These are phyloP conservation scores for Boloria euphrosyne DNA, from an alignment of 2,888 invertebrate species.

Conservation along the genomic window DNA sequence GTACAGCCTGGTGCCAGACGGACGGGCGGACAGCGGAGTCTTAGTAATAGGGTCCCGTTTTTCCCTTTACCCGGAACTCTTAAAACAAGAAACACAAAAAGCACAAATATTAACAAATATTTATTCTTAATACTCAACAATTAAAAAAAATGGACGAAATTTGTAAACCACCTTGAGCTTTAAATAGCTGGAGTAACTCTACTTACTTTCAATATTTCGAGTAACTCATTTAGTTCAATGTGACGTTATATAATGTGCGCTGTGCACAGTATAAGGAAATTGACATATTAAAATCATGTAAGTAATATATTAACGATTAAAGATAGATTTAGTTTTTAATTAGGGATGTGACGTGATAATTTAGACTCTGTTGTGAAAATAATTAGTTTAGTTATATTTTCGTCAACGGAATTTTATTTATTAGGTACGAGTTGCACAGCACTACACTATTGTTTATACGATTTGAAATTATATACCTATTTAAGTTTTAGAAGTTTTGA, in stretches of 20 bases:
- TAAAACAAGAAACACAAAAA: too few species aligned
- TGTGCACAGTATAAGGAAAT: neutral
- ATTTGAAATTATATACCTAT: too few species aligned
- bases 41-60: too few species aligned
- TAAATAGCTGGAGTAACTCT: slow-evolving; percentile 29
- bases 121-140: too few species aligned
- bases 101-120: too few species aligned
- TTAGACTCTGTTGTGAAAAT: too few species aligned
- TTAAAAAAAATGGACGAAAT: neutral
- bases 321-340: neutral
- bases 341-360: neutral
- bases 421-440: too few species aligned
- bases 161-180: slow-evolving; percentile 35
- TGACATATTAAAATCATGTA: neutral
- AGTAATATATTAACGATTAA: neutral
- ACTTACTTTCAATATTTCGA: slow-evolving; percentile 23
- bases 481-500: too few species aligned
- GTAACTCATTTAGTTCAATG: slow-evolving; percentile 7
- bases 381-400: neutral
- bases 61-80: too few species aligned
- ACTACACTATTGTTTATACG: too few species aligned
- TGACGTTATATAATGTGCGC: slow-evolving; percentile 4
- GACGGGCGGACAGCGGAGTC: too few species aligned
- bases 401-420: neutral
- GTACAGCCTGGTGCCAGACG: too few species aligned